Percentiles rank a stretch among this genome's conserved stretches.
Conservation (phyloP, 2,888 invertebrate species). For the Pseudolycoriella hygida region DNA sequence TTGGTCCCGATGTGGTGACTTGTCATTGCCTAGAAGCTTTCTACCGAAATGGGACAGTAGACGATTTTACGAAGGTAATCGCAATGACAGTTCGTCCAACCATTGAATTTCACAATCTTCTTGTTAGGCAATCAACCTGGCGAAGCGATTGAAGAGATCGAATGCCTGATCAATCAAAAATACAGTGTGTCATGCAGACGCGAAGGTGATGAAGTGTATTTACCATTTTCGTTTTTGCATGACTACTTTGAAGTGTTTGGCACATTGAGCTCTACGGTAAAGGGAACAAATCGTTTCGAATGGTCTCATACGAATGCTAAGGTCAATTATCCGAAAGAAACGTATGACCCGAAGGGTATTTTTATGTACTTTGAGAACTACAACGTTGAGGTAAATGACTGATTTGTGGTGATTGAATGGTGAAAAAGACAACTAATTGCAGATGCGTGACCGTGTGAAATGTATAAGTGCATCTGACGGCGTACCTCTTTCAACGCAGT, state of each 20-base stretch:
- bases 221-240: conserved; percentile 83
- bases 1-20: conserved; percentile 58
- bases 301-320: conserved; percentile 92
- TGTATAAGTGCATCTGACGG: conserved; percentile 89
- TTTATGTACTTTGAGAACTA: conserved; percentile 97
- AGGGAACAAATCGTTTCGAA: conserved; percentile 60
- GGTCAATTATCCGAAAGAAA: conserved; percentile 72
- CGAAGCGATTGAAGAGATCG: conserved; percentile 44
- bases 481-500: conserved; percentile 91
- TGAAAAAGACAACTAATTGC: neutral
- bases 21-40: conserved; percentile 20
- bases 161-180: conserved; percentile 79
- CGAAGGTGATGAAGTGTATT: conserved; percentile 70
- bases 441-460: conserved; percentile 76
- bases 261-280: conserved; percentile 53
- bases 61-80: conserved; percentile 37
- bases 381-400: conserved; percentile 64
- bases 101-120: neutral
- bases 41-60: conserved; percentile 19
- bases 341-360: conserved; percentile 76
- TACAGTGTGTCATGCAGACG: conserved; percentile 61
- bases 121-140: neutral
- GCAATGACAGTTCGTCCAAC: conserved; percentile 64
- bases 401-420: neutral
- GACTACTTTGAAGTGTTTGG: conserved; percentile 93